phyloP scores from a whole-genome alignment of 2,888 invertebrate species.

The Troides helena region DNA sequence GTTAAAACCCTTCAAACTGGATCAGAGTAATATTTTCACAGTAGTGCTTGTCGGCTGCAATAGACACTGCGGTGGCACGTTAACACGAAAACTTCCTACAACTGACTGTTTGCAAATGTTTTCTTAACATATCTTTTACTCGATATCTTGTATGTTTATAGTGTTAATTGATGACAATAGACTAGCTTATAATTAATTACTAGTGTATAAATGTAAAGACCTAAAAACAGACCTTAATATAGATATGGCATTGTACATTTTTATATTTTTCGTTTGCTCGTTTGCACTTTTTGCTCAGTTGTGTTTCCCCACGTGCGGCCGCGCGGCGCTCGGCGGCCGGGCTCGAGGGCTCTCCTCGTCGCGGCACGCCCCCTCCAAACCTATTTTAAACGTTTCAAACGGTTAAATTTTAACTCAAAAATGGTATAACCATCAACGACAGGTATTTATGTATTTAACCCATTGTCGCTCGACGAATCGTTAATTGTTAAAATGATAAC shows the following conservation, averaged over 20 bases:
- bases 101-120: no score
- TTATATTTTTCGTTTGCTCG: constrained; percentile 11
- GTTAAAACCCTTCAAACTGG: no score
- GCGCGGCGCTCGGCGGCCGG: background rate
- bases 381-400: constrained; percentile 20
- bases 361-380: constrained; percentile 10
- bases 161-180: no score
- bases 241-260: constrained; percentile 6
- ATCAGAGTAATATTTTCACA: no score
- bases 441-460: background rate
- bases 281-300: constrained; percentile 7
- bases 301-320: constrained; percentile 1
- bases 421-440: constrained; percentile 1
- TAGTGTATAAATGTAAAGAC: no score
- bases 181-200: no score
- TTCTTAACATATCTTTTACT: no score
- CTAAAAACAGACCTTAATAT: no score
- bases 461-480: background rate
- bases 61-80: no score
- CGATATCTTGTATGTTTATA: no score
- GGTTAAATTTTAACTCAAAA: constrained; percentile 24
- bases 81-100: no score
- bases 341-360: constrained; percentile 12
- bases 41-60: no score
- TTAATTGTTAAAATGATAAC: background rate